Conservation (phyloP, 53 echinoderm and acorn worm genomes). For the Paracentrotus lividus region DNA sequence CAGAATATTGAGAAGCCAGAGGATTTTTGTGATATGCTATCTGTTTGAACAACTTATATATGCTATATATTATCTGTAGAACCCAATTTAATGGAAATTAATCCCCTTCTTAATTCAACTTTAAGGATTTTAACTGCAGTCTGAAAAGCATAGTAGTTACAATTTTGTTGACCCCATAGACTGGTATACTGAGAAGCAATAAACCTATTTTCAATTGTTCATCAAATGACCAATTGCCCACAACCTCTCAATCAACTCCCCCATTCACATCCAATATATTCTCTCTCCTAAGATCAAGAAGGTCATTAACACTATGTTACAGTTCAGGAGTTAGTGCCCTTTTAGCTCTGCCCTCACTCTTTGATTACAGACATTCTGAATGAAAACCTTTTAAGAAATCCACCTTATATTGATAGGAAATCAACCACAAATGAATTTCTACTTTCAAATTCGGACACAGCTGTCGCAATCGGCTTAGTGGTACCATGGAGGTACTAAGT, state of each 20-base stretch:
- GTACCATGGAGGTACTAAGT: too few relatives aligned
- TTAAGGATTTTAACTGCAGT: too few relatives aligned
- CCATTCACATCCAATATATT: not conserved
- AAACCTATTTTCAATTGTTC: not conserved
- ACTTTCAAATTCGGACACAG: slow-evolving; percentile 3
- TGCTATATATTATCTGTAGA: too few relatives aligned
- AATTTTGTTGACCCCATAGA: not conserved
- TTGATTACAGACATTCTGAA: slow-evolving; percentile 6
- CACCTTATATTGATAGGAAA: not conserved
- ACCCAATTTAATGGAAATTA: too few relatives aligned
- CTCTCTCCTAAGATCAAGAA: not conserved
- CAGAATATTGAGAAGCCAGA: too few relatives aligned
- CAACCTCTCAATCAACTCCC: not conserved
- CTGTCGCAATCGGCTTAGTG: not conserved
- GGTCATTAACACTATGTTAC: too few relatives aligned
- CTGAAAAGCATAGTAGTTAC: too few relatives aligned
- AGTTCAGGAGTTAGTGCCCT: too few relatives aligned
- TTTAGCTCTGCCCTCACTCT: too few relatives aligned
- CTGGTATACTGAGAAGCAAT: not conserved
- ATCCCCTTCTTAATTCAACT: too few relatives aligned
- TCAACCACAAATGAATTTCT: slow-evolving; percentile 10
- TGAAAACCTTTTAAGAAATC: not conserved
- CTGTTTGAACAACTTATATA: too few relatives aligned
- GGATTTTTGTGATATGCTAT: too few relatives aligned
- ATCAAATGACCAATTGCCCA: not conserved